phyloP scores from a whole-genome alignment of 2,113 vertebrate species.

The Prunella fulvescens region DNA sequence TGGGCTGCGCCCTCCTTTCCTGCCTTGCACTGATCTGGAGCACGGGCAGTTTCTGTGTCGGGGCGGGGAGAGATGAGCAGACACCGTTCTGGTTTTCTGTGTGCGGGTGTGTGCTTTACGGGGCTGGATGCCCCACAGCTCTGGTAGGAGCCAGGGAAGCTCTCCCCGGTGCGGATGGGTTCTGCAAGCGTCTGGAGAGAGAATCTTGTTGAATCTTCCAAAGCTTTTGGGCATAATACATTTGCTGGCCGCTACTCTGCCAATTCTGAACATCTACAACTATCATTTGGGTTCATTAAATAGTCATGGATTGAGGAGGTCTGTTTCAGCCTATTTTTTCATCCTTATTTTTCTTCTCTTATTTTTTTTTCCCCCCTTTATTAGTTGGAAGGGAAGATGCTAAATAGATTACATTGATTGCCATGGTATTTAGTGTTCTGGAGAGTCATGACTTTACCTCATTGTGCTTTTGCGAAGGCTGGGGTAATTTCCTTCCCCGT shows the following conservation, averaged over 20 bases:
- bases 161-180: too few relatives aligned
- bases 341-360: not conserved
- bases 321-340: not conserved
- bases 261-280: not conserved
- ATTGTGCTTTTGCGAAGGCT: not conserved
- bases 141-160: not conserved
- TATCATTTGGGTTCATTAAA: conserved; percentile 15
- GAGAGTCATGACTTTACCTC: not conserved
- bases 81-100: not conserved
- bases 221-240: not conserved
- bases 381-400: not conserved
- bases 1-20: not conserved
- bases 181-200: not conserved
- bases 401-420: not conserved
- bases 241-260: not conserved
- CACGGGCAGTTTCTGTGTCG: not conserved
- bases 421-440: not conserved
- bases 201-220: not conserved
- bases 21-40: not conserved
- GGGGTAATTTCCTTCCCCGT: not conserved
- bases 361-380: accelerated
- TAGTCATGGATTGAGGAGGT: not conserved
- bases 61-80: not conserved
- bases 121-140: not conserved
- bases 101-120: not conserved